Evolutionary conservation across 2,888 invertebrate species (phyloP).

Genomic region (Pteria penguin): DNA sequence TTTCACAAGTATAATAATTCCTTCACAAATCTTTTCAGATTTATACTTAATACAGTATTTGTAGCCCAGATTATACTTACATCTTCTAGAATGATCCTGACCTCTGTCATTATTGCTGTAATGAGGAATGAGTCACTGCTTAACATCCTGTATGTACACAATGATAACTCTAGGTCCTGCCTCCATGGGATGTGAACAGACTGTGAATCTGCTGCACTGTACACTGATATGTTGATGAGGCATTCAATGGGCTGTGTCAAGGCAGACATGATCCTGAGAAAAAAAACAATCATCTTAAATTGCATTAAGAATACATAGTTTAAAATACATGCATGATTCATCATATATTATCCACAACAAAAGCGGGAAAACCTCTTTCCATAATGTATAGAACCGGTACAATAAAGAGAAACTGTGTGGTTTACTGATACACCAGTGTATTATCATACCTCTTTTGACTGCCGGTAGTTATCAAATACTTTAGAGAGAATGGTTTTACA

Average conservation of each 20-base stretch:
- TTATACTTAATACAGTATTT: no score
- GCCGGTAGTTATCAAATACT: no score
- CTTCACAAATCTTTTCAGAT: no score
- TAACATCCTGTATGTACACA: conserved; percentile 49
- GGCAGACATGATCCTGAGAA: conserved; percentile 56
- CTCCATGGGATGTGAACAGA: conserved; percentile 37
- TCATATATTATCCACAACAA: no score
- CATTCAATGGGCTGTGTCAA: conserved; percentile 65
- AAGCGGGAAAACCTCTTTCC: no score
- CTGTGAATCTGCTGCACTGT: conserved; percentile 1
- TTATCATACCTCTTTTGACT: no score
- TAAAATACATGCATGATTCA: no score
- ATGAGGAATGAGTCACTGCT: conserved; percentile 53
- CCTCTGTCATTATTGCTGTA: conserved; percentile 48
- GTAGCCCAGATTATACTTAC: conserved; percentile 50
- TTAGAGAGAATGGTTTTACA: no score
- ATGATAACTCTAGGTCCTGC: conserved; percentile 51
- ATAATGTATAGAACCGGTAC: no score
- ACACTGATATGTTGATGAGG: conserved; percentile 18
- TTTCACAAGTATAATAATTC: no score
- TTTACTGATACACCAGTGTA: no score
- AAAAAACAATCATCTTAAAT: not conserved
- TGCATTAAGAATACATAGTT: not conserved
- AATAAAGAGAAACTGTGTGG: no score
- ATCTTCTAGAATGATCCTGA: conserved; percentile 53